Conservation (phyloP, 2,113 vertebrate species). For the Lutjanus erythropterus region DNA sequence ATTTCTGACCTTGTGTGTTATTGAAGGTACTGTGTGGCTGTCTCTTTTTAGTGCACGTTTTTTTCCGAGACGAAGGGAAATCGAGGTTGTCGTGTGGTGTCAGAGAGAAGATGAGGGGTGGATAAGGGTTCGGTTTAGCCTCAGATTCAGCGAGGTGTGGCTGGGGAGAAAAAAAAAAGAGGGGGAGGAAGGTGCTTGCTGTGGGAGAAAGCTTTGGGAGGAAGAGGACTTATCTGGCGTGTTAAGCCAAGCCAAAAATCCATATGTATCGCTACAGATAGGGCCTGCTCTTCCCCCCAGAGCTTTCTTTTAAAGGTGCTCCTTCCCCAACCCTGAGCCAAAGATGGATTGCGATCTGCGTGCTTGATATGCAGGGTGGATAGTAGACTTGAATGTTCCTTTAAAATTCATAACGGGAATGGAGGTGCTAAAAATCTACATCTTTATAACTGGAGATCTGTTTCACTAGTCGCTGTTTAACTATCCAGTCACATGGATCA, state of each 20-base stretch:
- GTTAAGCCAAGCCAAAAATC: constrained; percentile 75
- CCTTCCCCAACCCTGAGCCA: constrained; percentile 65
- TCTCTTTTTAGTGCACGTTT: constrained; percentile 50
- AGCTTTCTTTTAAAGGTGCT: constrained; percentile 72
- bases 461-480: constrained; percentile 72
- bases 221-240: constrained; percentile 68
- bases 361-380: constrained; percentile 66
- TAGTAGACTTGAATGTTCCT: constrained; percentile 76
- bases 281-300: constrained; percentile 50
- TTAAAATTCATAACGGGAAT: constrained; percentile 63
- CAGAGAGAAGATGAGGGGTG: constrained; percentile 41
- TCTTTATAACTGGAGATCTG: constrained; percentile 55
- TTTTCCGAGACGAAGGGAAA: constrained; percentile 46
- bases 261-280: constrained; percentile 71
- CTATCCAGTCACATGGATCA: constrained; percentile 58
- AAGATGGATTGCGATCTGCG: constrained; percentile 61
- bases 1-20: constrained; percentile 76
- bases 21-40: constrained; percentile 78
- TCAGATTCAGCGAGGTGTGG: constrained; percentile 54
- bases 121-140: constrained; percentile 49
- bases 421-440: constrained; percentile 73
- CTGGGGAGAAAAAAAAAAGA: constrained; percentile 35
- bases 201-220: constrained; percentile 59
- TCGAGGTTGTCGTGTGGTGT: constrained; percentile 37
- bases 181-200: constrained; percentile 46